Percentiles rank a stretch among this genome's conserved stretches.
Conservation (phyloP, 2,113 vertebrate species). For the Trichechus manatus region DNA sequence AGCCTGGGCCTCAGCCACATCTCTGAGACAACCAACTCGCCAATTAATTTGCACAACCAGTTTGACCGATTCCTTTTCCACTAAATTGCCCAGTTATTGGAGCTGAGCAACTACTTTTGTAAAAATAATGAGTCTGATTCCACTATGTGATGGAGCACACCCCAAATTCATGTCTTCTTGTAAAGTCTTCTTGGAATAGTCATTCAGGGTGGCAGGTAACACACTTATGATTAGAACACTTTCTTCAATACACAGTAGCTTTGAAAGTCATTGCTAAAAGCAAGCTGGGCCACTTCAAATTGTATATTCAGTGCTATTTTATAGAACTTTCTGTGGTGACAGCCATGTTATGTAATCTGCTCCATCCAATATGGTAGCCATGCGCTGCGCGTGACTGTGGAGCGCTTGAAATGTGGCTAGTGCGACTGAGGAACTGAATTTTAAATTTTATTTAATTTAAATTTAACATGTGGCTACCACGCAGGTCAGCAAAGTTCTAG, state of each 20-base stretch:
- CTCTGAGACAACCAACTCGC: background rate
- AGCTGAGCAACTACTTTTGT: background rate
- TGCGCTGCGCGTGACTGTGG: no score
- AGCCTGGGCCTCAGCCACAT: background rate
- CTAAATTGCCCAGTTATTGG: background rate
- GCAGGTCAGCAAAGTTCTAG: background rate
- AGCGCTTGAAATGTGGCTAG: background rate
- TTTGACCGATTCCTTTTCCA: background rate
- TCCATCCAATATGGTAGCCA: fast-evolving
- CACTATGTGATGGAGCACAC: fast-evolving
- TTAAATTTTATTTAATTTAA: background rate
- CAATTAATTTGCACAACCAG: background rate
- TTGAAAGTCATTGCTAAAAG: background rate
- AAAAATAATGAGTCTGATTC: background rate
- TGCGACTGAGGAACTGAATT: background rate
- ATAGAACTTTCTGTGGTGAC: fast-evolving
- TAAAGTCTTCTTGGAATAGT: background rate
- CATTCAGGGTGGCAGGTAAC: background rate
- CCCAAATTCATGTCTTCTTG: background rate
- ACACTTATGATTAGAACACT: background rate
- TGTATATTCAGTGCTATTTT: fast-evolving
- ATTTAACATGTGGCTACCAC: background rate
- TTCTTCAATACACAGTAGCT: background rate
- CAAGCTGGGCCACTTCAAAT: fast-evolving
- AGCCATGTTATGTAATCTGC: fast-evolving